phyloP scores from a whole-genome alignment of 2,888 invertebrate species.

The Leptopterna dolabrata region DNA sequence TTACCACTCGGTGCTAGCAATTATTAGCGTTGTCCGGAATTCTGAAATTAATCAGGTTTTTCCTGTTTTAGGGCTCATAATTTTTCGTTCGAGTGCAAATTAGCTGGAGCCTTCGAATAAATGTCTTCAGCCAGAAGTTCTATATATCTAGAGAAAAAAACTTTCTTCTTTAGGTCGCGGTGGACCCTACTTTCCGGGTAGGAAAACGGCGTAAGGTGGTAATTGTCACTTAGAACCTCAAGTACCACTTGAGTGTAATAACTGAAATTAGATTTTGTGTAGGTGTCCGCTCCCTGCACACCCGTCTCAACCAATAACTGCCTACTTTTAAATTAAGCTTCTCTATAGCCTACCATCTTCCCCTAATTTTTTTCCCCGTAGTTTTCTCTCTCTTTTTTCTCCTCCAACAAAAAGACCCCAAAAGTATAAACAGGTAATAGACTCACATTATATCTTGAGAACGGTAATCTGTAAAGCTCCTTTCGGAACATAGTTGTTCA shows the following conservation, averaged over 20 bases:
- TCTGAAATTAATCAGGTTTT: too few species aligned
- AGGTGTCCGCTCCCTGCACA: slow-evolving; percentile 46
- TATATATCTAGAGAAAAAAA: background rate
- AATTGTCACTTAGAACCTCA: slow-evolving; percentile 50
- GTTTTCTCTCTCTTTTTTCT: background rate
- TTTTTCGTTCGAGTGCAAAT: background rate
- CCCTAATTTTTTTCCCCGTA: background rate
- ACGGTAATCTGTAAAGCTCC: slow-evolving; percentile 34
- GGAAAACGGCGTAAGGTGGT: slow-evolving; percentile 42
- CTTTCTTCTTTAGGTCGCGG: background rate
- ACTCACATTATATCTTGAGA: slow-evolving; percentile 29
- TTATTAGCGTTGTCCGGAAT: too few species aligned
- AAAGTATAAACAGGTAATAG: slow-evolving; percentile 52
- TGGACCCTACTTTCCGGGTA: slow-evolving; percentile 13
- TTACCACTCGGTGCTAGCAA: too few species aligned
- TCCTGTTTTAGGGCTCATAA: too few species aligned
- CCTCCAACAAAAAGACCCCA: background rate
- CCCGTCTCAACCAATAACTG: slow-evolving; percentile 45
- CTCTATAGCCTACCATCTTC: slow-evolving; percentile 9
- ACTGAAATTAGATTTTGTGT: slow-evolving; percentile 52
- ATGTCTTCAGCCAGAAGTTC: background rate
- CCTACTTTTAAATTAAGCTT: slow-evolving; percentile 46
- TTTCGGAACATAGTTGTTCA: slow-evolving; percentile 19
- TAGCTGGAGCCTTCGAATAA: slow-evolving; percentile 1
- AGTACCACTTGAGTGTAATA: slow-evolving; percentile 52